Evolutionary conservation across 2,888 invertebrate genomes (phyloP).

Genomic region (Pristionchus arcanus): DNA sequence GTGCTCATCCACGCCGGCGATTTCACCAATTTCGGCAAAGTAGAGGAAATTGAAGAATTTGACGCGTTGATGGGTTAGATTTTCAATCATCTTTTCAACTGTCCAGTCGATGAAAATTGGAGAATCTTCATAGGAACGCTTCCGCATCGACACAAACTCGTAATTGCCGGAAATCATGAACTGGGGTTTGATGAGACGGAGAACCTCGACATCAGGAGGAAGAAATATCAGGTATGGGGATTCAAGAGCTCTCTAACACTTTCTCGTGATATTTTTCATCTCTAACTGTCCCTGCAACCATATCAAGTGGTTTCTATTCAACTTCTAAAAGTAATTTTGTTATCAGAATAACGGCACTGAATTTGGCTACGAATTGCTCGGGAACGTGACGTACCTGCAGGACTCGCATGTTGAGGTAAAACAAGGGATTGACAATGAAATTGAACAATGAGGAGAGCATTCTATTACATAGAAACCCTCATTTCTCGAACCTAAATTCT

Average conservation of each 20-base stretch:
- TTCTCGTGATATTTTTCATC: no score
- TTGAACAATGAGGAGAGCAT: no score
- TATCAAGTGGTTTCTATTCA: no score
- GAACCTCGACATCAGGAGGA: conserved; percentile 59
- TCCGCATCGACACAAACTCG: conserved; percentile 88
- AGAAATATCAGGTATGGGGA: conserved; percentile 53
- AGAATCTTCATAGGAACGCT: conserved; percentile 83
- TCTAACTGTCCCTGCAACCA: no score
- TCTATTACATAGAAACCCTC: no score
- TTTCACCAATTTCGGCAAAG: conserved; percentile 84
- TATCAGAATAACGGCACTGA: conserved; percentile 57
- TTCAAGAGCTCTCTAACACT: no score
- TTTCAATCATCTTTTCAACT: no score
- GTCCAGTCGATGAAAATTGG: no score
- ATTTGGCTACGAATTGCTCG: conserved; percentile 82
- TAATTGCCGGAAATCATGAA: conserved; percentile 92
- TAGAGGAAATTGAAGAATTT: conserved; percentile 61
- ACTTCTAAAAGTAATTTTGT: background rate
- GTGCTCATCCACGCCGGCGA: conserved; percentile 91
- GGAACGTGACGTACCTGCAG: conserved; percentile 88
- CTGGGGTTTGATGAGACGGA: conserved; percentile 86
- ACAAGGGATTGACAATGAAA: no score
- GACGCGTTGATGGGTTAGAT: conserved; percentile 47
- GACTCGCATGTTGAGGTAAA: conserved; percentile 83
- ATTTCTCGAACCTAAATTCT: no score